A percentile compares a stretch with the other conserved stretches of the same genome.
phyloP scores from a whole-genome alignment of 1,140 invertebrate species.

The Ctenoplectra terminalis region DNA sequence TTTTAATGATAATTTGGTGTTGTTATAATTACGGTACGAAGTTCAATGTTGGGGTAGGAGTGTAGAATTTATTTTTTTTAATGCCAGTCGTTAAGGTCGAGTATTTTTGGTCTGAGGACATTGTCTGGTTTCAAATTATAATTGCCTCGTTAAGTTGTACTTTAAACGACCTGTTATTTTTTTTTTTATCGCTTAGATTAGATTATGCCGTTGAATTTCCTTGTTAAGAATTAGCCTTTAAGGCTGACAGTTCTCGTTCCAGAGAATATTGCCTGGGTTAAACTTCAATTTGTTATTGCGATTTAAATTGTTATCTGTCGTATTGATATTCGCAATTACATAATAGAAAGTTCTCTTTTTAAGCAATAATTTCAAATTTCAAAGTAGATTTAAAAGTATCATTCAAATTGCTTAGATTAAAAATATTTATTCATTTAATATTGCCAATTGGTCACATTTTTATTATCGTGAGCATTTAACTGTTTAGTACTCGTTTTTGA shows the following conservation, averaged over 20 bases:
- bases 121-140: slow-evolving; percentile 2
- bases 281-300: neutral
- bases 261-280: neutral
- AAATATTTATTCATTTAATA: too few species aligned
- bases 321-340: neutral
- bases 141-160: slow-evolving; percentile 13
- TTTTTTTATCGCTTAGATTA: slow-evolving; percentile 5
- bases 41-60: neutral
- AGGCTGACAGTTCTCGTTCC: neutral
- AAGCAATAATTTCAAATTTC: too few species aligned
- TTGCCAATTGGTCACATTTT: too few species aligned
- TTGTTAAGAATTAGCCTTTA: neutral
- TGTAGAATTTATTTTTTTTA: neutral
- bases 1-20: too few species aligned
- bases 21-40: neutral
- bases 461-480: too few species aligned
- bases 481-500: too few species aligned
- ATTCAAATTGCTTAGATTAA: too few species aligned
- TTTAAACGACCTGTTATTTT: neutral
- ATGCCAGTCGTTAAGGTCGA: neutral
- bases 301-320: neutral
- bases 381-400: too few species aligned
- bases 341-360: too few species aligned
- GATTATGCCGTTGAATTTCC: slow-evolving; percentile 1
- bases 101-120: slow-evolving; percentile 3